These are phyloP conservation scores for Ditylenchus dipsaci DNA, from an alignment of 1,140 invertebrate species.

Conservation along the genomic window DNA sequence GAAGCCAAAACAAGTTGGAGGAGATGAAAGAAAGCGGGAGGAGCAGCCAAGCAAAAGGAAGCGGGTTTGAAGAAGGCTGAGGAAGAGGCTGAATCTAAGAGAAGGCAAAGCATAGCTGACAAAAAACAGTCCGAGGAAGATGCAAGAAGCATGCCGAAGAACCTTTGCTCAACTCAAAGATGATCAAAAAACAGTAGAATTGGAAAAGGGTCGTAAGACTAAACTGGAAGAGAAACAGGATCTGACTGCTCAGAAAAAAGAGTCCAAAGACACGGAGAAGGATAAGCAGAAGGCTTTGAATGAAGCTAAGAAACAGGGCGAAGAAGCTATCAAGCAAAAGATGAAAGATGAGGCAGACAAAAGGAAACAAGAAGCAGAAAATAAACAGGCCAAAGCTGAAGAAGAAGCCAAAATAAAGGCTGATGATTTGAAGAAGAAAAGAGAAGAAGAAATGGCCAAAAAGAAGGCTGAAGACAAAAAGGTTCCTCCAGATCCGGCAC, in stretches of 20 bases:
- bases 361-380: conserved; percentile 18
- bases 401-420: background rate
- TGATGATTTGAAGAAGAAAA: background rate
- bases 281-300: background rate
- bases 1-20: conserved; percentile 1
- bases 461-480: background rate
- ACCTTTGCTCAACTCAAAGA: background rate
- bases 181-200: background rate
- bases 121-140: conserved; percentile 3
- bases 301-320: background rate
- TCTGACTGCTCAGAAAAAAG: background rate
- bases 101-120: background rate
- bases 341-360: conserved; percentile 9
- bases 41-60: conserved; percentile 5
- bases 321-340: background rate
- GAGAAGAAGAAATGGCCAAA: background rate
- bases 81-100: conserved; percentile 8
- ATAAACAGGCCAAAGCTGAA: conserved; percentile 1
- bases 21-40: conserved; percentile 7
- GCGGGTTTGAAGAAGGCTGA: conserved; percentile 12
- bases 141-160: background rate
- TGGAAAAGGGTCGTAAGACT: background rate
- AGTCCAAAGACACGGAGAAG: background rate
- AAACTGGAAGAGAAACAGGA: conserved; percentile 5
- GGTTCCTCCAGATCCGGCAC: background rate